phyloP scores from a whole-genome alignment of 1,140 invertebrate genomes.

The Zaprionus kolodkinae region DNA sequence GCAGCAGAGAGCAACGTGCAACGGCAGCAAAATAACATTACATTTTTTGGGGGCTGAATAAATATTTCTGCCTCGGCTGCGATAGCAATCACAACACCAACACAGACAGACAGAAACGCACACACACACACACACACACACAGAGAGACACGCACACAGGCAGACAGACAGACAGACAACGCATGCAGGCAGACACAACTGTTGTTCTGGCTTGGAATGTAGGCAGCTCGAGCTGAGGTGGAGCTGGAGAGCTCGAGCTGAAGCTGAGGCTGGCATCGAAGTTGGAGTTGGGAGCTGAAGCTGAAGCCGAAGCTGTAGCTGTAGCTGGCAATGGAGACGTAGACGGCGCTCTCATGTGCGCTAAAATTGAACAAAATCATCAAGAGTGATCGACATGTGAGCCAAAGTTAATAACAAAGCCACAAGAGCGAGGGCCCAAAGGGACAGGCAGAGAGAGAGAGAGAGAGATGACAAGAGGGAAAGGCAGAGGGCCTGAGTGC shows the following conservation, averaged over 20 bases:
- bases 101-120: slow-evolving; percentile 42
- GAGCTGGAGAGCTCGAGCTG: slow-evolving; percentile 6
- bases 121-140: slow-evolving; percentile 7
- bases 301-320: slow-evolving; percentile 48
- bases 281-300: slow-evolving; percentile 4
- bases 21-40: slow-evolving; percentile 53
- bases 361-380: slow-evolving; percentile 84
- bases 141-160: slow-evolving; percentile 1
- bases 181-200: slow-evolving; percentile 5
- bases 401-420: slow-evolving; percentile 83
- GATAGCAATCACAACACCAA: slow-evolving; percentile 71
- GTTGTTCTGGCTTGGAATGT: slow-evolving; percentile 59
- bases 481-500: slow-evolving; percentile 2
- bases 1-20: slow-evolving; percentile 23
- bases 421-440: slow-evolving; percentile 22
- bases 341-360: slow-evolving; percentile 80
- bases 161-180: not conserved
- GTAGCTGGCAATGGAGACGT: slow-evolving; percentile 39
- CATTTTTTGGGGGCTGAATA: slow-evolving; percentile 80
- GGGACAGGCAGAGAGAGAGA: slow-evolving; percentile 12
- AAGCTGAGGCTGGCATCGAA: slow-evolving; percentile 5
- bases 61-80: slow-evolving; percentile 73
- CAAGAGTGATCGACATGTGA: slow-evolving; percentile 83
- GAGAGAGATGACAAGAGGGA: not conserved
- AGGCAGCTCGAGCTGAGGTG: slow-evolving; percentile 46